Evolutionary conservation across 2,113 vertebrate species (phyloP), one percentile per base, ranked within the genome.

Genomic region (Ancistrus triradiatus): DNA sequence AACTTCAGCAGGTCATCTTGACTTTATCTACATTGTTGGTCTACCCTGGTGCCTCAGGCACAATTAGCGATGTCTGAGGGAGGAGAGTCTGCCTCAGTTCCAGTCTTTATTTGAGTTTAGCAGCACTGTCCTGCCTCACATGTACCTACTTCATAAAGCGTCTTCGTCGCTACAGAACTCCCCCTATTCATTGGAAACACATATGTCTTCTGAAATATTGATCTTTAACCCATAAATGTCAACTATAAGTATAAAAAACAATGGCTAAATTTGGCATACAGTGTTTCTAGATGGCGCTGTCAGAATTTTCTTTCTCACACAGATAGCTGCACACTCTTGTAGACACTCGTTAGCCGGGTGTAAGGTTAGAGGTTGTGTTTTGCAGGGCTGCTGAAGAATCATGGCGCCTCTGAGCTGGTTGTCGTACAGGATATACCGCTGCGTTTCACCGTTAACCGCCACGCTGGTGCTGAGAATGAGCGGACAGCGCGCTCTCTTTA

Each of bases 361-460:
- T 13, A 42, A 42, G n/a, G 28, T 2, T 42, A 2, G 17, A 64
- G 74, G 75, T 83, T 63, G 76, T 85, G 84, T 83, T 84, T 59
- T 78, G 74, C 1, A 65, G 75, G 2, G 35, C 61, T 40, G 15
- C 31, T 6, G 8, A n/a, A n/a, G 72, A 75, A 79, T 53, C 27
- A 88, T 88, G 86, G 81, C 86, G 48, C 72, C 81, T 21, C 55
- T 84, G 1, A 65, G 46, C 22, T 40, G 83, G 50, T 76, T 80
- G 44, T 3, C 74, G 58, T 76, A 77, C 10, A 75, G 83, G 60
- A 3, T 85, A 55, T 79, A 79, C 28, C 80, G 63, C 66, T 47
- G 77, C 6, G 25, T 61, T 31, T 57, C 35, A 0, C 70, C 60
- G 49, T 69, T 83, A n/a, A n/a, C n/a, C n/a, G n/a, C n/a, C 63